Evolutionary conservation across 2,888 invertebrate species (phyloP), one percentile per base, ranked within the genome.

Genomic region (Dicycla oo): DNA sequence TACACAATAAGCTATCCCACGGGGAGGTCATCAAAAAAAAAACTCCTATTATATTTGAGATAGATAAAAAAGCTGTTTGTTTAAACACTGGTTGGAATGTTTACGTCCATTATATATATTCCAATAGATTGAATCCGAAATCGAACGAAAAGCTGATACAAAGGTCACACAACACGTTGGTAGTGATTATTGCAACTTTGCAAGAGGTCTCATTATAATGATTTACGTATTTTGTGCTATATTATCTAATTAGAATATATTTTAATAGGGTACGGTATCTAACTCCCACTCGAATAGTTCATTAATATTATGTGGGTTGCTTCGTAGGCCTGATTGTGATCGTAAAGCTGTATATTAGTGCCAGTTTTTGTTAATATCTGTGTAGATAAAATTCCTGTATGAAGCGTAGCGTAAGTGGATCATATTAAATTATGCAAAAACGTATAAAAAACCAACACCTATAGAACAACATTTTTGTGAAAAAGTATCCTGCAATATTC

Each of bases 241-340:
- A 23, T 20, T 8, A 43, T 45, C 26, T 69, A 38, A 76, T 76
- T 72, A 73, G 56, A 74, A 66, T 71, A 72, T 51, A 73, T 71
- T 69, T 61, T 61, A 75, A 75, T 72, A 73, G 56, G 71, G 56
- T 77, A 66, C 54, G 69, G 61, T 60, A 49, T 60, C 45, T 64
- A 71, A 70, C 53, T 69, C 57, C 62, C 62, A 72, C 56, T 72
- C 23, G 56, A 76, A 60, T 69, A 73, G 49, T 62, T 73, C 65
- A 64, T 78, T 69, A 71, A 57, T 73, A 74, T 75, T 73, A 74
- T 75, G 71, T 71, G 72, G 68, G 76, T 75, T 71, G 86, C 85
- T 86, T 86, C 67, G 53, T 81, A 78, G 73, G 76, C 73, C 71
- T 75, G 65, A 69, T 73, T 83, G 81, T 86, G 61, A 73, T 81